Evolutionary conservation across 2,797 vertebrate genomes (phyloP), one percentile per base, ranked within the genome.

Genomic region (Sebastes glaucus): DNA sequence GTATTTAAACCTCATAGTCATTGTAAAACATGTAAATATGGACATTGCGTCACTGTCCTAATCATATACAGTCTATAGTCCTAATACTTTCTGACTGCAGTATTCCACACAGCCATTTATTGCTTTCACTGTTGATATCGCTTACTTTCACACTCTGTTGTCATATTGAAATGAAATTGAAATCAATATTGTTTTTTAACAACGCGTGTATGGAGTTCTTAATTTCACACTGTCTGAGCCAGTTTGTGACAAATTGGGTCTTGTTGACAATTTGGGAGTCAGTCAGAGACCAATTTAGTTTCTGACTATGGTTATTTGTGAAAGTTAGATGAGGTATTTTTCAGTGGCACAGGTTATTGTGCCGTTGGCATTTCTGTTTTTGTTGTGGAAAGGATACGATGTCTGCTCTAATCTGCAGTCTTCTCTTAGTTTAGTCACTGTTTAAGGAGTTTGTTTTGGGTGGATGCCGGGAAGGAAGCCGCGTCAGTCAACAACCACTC

Each of bases 171-270:
- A 79, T 77, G 0, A 30, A 81, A 68, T 87, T 77, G 20, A 74
- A 83, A 82, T 88, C 28, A 56, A 35, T 78, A 66, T 74, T 6
- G 33, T 63, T 59, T 60, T 70, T 65, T 25, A 73, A 67, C 4
- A 38, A n/a, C 13, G 9, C 16, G 33, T 70, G 11, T 67, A 55
- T 69, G 22, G 71, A 68, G 52, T 77, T 81, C 23, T 71, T 76
- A 81, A 90, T 91, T 90, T 91, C 81, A 90, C 88, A 84, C 86
- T 38, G 75, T 78, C 81, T 86, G 80, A 83, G 76, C 55, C 72
- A 53, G 70, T 90, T 87, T 88, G 63, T 84, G 57, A 80, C 74
- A 84, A 74, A 84, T 71, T 69, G 23, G 20, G 28, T 14, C 4
- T 77, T 83, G 75, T 73, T 88, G 69, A 80, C 82, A 63, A 68